These are phyloP conservation scores for Smittia aterrima DNA, from an alignment of 2,888 invertebrate genomes.

Conservation along the genomic window DNA sequence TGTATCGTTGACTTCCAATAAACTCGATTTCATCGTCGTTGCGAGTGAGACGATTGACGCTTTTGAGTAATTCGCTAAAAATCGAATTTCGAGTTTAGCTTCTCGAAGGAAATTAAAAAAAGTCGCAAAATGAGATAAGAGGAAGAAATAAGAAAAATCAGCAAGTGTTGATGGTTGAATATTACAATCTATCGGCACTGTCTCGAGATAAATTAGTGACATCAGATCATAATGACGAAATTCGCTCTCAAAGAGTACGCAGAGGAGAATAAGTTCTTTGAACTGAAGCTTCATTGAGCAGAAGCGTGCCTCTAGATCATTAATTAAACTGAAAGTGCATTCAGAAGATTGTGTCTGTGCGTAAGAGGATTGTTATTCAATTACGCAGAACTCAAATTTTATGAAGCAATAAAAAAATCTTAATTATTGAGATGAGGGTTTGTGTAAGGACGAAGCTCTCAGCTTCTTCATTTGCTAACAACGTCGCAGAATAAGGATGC, in stretches of 20 bases:
- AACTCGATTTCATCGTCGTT: neutral
- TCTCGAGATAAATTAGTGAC: neutral
- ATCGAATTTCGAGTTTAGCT: neutral
- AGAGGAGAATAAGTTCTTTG: slow-evolving; percentile 12
- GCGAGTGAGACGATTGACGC: neutral
- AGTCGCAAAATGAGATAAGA: neutral
- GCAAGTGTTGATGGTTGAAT: neutral
- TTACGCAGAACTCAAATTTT: no score
- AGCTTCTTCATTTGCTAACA: no score
- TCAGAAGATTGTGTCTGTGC: neutral
- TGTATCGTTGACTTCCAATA: neutral
- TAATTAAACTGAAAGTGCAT: neutral
- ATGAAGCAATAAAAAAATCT: no score
- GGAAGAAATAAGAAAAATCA: neutral
- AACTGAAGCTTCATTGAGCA: neutral
- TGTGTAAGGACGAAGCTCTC: no score
- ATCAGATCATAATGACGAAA: neutral
- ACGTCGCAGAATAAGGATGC: no score
- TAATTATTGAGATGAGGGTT: no score
- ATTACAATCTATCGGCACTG: neutral
- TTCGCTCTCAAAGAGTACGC: neutral
- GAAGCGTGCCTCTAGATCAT: neutral
- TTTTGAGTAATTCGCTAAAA: neutral
- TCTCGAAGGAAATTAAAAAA: neutral
- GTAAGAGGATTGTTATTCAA: neutral